phyloP scores from a whole-genome alignment of 2,797 vertebrate genomes.

The Hemitrygon akajei region DNA sequence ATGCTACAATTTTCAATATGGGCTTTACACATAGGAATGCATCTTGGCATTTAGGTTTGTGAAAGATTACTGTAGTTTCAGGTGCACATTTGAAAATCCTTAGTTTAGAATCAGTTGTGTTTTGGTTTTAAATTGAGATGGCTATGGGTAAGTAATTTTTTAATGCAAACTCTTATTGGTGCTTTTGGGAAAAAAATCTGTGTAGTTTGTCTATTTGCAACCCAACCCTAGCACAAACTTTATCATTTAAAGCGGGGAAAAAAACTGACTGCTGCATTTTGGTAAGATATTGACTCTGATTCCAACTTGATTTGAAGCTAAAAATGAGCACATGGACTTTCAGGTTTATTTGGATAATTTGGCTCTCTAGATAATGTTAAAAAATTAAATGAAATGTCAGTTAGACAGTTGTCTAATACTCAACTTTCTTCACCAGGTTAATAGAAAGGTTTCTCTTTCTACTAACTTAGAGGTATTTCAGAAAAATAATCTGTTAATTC shows the following conservation, averaged over 20 bases:
- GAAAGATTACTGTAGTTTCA: neutral
- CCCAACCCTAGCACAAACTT: too few relatives aligned
- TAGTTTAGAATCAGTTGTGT: neutral
- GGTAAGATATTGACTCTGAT: neutral
- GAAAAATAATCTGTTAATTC: neutral
- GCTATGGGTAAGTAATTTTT: neutral
- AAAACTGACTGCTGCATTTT: neutral
- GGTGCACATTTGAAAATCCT: neutral
- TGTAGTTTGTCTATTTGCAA: too few relatives aligned
- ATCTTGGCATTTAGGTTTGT: neutral
- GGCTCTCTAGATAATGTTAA: too few relatives aligned
- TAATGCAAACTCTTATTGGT: too few relatives aligned
- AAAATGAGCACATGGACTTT: neutral
- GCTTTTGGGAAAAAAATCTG: neutral
- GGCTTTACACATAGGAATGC: neutral
- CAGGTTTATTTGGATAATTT: neutral
- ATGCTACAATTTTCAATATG: neutral
- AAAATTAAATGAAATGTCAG: neutral
- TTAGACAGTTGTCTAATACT: neutral
- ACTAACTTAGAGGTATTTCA: neutral
- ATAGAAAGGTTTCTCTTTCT: neutral
- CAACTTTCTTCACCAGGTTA: neutral
- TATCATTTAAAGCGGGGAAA: neutral
- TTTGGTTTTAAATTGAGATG: neutral
- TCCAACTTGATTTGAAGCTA: neutral